These are phyloP conservation scores for Myocastor coypus DNA, from an alignment of 2,113 vertebrate species.

Conservation along the genomic window DNA sequence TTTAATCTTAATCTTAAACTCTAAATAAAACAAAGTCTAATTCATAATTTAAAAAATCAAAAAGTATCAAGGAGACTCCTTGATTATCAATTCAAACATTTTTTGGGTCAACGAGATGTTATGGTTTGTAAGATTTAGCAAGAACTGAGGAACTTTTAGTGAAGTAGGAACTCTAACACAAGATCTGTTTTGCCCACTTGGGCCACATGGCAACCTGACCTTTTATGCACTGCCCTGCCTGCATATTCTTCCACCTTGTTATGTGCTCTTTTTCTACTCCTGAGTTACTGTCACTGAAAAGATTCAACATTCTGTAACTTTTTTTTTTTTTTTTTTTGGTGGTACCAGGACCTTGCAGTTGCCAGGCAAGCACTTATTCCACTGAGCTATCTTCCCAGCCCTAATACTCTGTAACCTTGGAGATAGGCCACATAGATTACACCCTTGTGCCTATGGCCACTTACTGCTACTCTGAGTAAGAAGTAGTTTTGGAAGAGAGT, in stretches of 20 bases:
- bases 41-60: background rate
- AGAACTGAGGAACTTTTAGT: background rate
- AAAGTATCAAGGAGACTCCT: background rate
- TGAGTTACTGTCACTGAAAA: background rate
- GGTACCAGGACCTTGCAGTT: too few species aligned
- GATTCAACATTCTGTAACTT: background rate
- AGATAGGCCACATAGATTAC: background rate
- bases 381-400: too few species aligned
- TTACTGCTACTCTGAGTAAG: conserved; percentile 23
- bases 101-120: background rate
- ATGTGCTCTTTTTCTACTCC: background rate
- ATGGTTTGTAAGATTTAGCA: background rate
- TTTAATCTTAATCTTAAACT: background rate
- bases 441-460: background rate
- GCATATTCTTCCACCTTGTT: background rate
- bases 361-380: too few species aligned
- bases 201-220: background rate
- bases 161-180: background rate
- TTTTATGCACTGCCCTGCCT: background rate
- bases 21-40: background rate
- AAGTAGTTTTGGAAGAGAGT: conserved; percentile 23
- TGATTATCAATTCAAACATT: background rate
- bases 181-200: background rate
- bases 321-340: background rate
- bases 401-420: background rate